Conservation (phyloP, 2,113 vertebrate species). For the Bucco capensis region DNA sequence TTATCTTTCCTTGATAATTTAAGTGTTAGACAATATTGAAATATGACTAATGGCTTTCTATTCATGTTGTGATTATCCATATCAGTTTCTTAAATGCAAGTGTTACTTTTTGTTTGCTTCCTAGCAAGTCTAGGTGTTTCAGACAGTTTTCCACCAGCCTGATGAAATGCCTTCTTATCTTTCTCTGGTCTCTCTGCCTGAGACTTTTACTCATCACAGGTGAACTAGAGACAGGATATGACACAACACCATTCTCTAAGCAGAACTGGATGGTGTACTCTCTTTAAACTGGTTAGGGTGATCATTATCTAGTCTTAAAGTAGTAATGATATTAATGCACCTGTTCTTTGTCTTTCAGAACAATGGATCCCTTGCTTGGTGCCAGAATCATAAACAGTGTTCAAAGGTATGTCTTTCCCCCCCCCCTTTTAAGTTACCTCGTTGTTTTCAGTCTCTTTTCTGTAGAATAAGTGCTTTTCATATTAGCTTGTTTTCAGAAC, state of each 20-base stretch:
- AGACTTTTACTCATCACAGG: neutral
- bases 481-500: neutral
- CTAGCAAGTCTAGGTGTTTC: neutral
- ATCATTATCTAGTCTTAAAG: neutral
- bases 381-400: conserved; percentile 97
- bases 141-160: neutral
- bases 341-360: conserved; percentile 78
- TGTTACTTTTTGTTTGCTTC: neutral
- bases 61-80: neutral
- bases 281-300: neutral
- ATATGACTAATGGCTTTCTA: neutral
- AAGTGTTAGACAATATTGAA: neutral
- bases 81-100: neutral
- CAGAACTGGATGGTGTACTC: neutral
- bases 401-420: conserved; percentile 82
- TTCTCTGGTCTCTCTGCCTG: neutral
- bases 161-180: neutral
- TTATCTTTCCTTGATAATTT: neutral
- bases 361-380: conserved; percentile 94
- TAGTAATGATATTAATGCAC: neutral
- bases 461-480: neutral
- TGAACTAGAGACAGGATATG: neutral
- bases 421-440: neutral
- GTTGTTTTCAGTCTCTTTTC: neutral
- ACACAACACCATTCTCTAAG: neutral